Percentiles rank a stretch among this genome's conserved stretches.
Conservation (phyloP, 2,113 vertebrate genomes). For the Rhinichthys klamathensis region DNA sequence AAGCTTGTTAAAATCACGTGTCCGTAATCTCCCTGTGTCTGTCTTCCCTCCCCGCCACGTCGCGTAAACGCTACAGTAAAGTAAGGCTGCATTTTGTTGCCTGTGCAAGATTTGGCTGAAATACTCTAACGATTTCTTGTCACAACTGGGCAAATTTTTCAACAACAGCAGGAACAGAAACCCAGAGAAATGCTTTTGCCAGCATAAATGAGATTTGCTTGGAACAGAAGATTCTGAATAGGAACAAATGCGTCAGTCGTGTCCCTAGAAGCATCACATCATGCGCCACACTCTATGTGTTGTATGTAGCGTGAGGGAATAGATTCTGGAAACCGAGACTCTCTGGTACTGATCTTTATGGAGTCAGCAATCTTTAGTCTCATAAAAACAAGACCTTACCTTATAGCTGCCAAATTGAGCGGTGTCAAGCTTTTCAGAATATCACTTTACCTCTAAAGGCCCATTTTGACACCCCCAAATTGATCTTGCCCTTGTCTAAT, state of each 20-base stretch:
- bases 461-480: conserved; percentile 30
- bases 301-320: background rate
- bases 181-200: conserved; percentile 16
- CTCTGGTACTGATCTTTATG: conserved; percentile 20
- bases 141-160: conserved; percentile 24
- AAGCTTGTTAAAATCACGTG: background rate
- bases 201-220: conserved; percentile 33
- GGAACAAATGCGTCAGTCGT: conserved; percentile 5
- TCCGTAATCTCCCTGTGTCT: background rate
- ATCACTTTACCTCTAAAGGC: conserved; percentile 12
- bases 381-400: conserved; percentile 37
- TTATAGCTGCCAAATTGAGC: conserved; percentile 18
- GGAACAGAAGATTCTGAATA: conserved; percentile 30
- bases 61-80: background rate
- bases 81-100: conserved; percentile 14
- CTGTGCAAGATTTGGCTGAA: conserved; percentile 9
- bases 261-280: conserved; percentile 5
- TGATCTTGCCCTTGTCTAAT: conserved; percentile 41
- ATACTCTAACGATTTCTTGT: conserved; percentile 22
- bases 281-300: background rate
- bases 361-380: conserved; percentile 31
- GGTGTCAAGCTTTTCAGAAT: conserved; percentile 13
- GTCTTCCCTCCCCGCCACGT: conserved; percentile 12
- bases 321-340: background rate
- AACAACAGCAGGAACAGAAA: conserved; percentile 1